Conservation (phyloP, 1,140 invertebrate species). For the Drosophila oshimai region DNA sequence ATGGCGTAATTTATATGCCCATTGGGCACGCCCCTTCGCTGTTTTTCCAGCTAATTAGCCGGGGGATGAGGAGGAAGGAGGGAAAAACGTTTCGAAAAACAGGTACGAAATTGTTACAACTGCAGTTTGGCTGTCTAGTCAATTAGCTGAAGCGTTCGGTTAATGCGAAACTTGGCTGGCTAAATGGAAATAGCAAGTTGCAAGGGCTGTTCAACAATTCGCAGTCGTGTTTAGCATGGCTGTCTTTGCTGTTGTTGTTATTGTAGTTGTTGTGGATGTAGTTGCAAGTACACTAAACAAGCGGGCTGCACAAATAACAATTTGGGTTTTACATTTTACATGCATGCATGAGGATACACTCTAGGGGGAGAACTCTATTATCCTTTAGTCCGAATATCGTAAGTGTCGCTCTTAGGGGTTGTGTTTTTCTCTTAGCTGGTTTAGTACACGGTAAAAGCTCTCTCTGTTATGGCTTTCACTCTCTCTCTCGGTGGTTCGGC, state of each 20-base stretch:
- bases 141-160: slow-evolving; percentile 59
- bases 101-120: slow-evolving; percentile 16
- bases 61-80: slow-evolving; percentile 4
- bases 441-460: slow-evolving; percentile 61
- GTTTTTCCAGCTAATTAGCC: slow-evolving; percentile 59
- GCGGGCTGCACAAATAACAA: slow-evolving; percentile 69
- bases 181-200: slow-evolving; percentile 68
- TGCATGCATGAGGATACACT: slow-evolving; percentile 36
- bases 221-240: slow-evolving; percentile 41
- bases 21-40: slow-evolving; percentile 41
- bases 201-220: slow-evolving; percentile 66
- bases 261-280: slow-evolving; percentile 13
- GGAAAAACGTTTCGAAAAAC: background rate
- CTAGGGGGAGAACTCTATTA: background rate
- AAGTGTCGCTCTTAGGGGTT: slow-evolving; percentile 28
- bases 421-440: slow-evolving; percentile 32
- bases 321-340: slow-evolving; percentile 70
- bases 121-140: slow-evolving; percentile 49
- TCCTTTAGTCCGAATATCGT: slow-evolving; percentile 46
- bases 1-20: slow-evolving; percentile 33
- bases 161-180: slow-evolving; percentile 49
- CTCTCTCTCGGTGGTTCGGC: background rate
- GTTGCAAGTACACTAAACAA: slow-evolving; percentile 67
- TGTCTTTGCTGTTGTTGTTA: slow-evolving; percentile 21
- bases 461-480: background rate